Base-by-base conservation (phyloP, 2,113 vertebrate species). In the Arizona elegans region DNA sequence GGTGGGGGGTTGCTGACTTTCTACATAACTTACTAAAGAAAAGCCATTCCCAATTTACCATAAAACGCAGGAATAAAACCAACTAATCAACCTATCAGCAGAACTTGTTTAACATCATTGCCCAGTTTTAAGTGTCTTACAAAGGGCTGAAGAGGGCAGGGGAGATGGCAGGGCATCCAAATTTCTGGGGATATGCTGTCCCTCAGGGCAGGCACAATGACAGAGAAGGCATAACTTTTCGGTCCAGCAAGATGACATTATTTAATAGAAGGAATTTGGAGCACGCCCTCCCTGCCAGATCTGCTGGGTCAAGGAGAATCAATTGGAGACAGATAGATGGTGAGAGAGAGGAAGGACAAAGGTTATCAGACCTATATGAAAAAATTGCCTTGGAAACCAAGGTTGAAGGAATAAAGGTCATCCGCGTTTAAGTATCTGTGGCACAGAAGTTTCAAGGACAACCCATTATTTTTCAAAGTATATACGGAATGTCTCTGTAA, bases 331-430 rank as follows among this genome's bases (percentile, higher is more conserved):
- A 89, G 81, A 24, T 5, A 81, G 70, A 43, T 29, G 11, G 8
- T 56, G 52, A 38, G 33, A 26, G 19, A 55, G 43, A 26, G 9
- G 38, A 21, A 55, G 70, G 38, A 5, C 55, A 62, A 24, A 12
- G 59, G 8, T 56, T 62, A 21, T 90, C 92, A 52, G 5, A 52
- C 13, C 55, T 87, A 47, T 90, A 15, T 65, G 43, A 90, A 62
- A 55, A 75, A 86, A 81, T 87, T 90, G 62, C 56, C 81, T 93
- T 89, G 92, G 88, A 90, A 87, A 93, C 88, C 1, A 29, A 87
- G 43, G 59, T 86, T 26, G 38, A 43, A 50, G 86, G 33, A 90
- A 90, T 90, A 93, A 90, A 86, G 59, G 88, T 56, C 56, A 90
- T 29, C 23, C n/a, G 65, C 47, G 62, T 90, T 90, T 90, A 90